Conservation (phyloP, 37 sponge, comb jelly and placozoan species). For the Petrosia ficiformis region DNA sequence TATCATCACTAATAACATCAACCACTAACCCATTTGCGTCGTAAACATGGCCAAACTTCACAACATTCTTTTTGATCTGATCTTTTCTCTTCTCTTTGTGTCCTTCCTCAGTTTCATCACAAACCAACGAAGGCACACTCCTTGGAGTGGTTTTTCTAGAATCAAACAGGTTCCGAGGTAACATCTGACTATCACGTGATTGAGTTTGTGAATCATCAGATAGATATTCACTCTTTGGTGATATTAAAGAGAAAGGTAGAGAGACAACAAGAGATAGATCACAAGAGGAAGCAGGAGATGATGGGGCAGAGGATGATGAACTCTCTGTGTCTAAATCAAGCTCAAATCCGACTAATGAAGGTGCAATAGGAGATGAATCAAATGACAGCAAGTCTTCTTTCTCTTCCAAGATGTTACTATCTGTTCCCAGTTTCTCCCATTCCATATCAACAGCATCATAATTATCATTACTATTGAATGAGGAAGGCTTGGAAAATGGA, state of each 20-base stretch:
- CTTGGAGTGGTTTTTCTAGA: too few relatives aligned
- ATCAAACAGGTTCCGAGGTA: too few relatives aligned
- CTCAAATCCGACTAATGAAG: slow-evolving; percentile 16
- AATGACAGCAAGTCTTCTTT: too few relatives aligned
- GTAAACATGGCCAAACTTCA: not conserved
- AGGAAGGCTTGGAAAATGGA: too few relatives aligned
- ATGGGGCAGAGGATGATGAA: not conserved
- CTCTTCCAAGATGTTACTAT: too few relatives aligned
- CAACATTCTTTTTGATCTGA: not conserved
- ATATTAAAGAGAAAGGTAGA: not conserved
- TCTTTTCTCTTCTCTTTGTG: not conserved
- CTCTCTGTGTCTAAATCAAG: slow-evolving; percentile 46
- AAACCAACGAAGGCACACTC: too few relatives aligned
- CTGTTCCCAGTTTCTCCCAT: too few relatives aligned
- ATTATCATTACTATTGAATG: too few relatives aligned
- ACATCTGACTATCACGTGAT: too few relatives aligned
- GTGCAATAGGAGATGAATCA: not conserved
- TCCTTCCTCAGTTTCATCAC: not conserved
- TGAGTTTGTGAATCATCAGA: too few relatives aligned
- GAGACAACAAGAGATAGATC: not conserved
- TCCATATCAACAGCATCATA: too few relatives aligned
- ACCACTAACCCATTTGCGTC: not conserved
- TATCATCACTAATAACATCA: not conserved
- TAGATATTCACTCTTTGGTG: slow-evolving; percentile 4
- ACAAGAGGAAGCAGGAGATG: not conserved